Conservation (phyloP, 2,888 invertebrate genomes). For the Amaurobius ferox region DNA sequence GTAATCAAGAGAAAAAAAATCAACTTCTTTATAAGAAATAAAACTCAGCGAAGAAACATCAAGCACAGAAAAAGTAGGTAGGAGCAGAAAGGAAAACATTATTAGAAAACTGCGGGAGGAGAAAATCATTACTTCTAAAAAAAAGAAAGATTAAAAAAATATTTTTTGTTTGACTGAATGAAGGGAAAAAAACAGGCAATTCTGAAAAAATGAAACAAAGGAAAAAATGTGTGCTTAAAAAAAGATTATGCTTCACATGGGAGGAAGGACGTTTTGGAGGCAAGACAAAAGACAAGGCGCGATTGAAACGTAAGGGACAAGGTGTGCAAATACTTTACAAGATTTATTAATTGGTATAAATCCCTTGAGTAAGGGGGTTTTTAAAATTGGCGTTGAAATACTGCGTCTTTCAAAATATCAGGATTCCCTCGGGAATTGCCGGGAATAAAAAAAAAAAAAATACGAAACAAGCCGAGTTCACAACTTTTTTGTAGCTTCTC, state of each 20-base stretch:
- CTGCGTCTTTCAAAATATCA: constrained; percentile 50
- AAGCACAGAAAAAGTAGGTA: constrained; percentile 39
- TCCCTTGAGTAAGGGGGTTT: constrained; percentile 42
- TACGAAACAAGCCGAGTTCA: constrained; percentile 37
- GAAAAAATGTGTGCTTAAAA: constrained; percentile 59
- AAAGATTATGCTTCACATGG: constrained; percentile 59
- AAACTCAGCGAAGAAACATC: constrained; percentile 58
- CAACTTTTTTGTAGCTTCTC: constrained; percentile 32
- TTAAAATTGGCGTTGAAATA: constrained; percentile 48
- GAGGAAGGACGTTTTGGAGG: constrained; percentile 43
- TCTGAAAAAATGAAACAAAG: constrained; percentile 36
- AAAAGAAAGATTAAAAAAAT: constrained; percentile 31
- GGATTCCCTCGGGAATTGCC: constrained; percentile 26
- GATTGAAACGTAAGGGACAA: constrained; percentile 48
- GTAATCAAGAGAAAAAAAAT: constrained; percentile 69
- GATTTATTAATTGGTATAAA: constrained; percentile 69
- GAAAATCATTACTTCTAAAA: constrained; percentile 62
- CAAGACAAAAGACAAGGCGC: constrained; percentile 40
- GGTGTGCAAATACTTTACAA: constrained; percentile 66
- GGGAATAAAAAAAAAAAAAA: constrained; percentile 32
- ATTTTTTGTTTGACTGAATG: constrained; percentile 37
- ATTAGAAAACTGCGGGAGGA: constrained; percentile 47
- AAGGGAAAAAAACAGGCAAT: constrained; percentile 35
- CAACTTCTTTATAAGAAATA: constrained; percentile 63
- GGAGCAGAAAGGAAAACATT: constrained; percentile 59